A percentile compares a stretch with the other conserved stretches of the same genome.
Conservation (phyloP, 2,113 vertebrate species). For the Craseonycteris thonglongyai region DNA sequence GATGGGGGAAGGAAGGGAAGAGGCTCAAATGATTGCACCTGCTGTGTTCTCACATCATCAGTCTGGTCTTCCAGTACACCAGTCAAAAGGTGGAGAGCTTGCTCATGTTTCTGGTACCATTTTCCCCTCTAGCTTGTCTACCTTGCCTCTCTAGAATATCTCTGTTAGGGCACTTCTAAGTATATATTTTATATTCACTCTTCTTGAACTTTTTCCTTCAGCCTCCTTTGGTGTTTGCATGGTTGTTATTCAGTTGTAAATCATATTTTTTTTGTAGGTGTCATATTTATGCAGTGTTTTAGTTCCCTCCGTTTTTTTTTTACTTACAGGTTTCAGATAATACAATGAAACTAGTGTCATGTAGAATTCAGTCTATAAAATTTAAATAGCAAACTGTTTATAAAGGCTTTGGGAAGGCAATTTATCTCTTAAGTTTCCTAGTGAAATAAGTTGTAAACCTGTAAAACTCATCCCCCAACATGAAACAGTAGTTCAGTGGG, state of each 20-base stretch:
- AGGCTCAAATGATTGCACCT: background rate
- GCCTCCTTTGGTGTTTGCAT: background rate
- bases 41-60: background rate
- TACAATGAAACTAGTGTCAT: background rate
- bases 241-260: background rate
- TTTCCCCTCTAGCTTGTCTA: background rate
- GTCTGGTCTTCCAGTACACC: background rate
- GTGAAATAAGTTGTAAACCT: background rate
- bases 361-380: background rate
- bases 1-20: background rate
- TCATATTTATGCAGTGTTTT: background rate
- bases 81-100: background rate
- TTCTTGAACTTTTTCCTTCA: background rate
- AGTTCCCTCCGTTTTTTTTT: background rate
- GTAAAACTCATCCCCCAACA: background rate
- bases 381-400: background rate
- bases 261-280: background rate
- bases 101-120: background rate
- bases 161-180: background rate
- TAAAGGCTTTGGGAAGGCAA: background rate
- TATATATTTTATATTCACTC: background rate
- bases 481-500: background rate
- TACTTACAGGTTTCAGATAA: background rate
- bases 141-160: background rate
- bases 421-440: background rate